phyloP scores from a whole-genome alignment of 2,888 invertebrate genomes.

The Pseudoips prasinana region DNA sequence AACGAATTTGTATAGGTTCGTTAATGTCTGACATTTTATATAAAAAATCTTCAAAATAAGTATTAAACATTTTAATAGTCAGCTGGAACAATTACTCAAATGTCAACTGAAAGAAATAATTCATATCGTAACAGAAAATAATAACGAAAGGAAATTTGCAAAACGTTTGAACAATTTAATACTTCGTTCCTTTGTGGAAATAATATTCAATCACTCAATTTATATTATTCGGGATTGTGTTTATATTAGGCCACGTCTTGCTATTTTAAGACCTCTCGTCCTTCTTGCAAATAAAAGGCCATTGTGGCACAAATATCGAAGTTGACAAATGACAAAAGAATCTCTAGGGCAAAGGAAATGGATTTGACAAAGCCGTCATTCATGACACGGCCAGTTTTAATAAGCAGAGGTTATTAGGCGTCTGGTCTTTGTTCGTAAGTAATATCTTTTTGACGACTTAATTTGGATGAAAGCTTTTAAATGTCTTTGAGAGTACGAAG shows the following conservation, averaged over 20 bases:
- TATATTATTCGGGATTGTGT: constrained; percentile 3
- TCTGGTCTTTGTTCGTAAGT: constrained; percentile 11
- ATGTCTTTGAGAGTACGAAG: too few relatives aligned
- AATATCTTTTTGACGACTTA: constrained; percentile 22
- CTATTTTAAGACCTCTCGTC: constrained; percentile 28
- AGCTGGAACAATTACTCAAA: too few relatives aligned
- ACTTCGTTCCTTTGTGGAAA: too few relatives aligned
- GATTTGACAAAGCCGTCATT: constrained; percentile 29
- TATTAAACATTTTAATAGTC: too few relatives aligned
- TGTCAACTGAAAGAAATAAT: too few relatives aligned
- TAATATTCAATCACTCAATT: constrained; percentile 24
- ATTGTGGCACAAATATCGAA: constrained; percentile 17
- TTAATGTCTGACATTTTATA: too few relatives aligned
- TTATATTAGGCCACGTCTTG: constrained; percentile 8
- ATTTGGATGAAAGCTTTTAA: constrained; percentile 5
- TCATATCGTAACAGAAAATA: constrained; percentile 13
- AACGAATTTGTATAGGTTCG: too few relatives aligned
- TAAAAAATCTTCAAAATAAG: too few relatives aligned
- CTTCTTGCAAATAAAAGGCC: constrained; percentile 31
- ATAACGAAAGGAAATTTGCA: constrained; percentile 28
- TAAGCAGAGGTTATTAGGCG: constrained; percentile 27
- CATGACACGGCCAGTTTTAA: constrained; percentile 23
- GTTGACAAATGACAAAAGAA: constrained; percentile 30
- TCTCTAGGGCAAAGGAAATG: constrained; percentile 22
- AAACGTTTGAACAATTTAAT: too few relatives aligned